Conservation (phyloP, 2,113 vertebrate species). For the Colistium nudipinnis region DNA sequence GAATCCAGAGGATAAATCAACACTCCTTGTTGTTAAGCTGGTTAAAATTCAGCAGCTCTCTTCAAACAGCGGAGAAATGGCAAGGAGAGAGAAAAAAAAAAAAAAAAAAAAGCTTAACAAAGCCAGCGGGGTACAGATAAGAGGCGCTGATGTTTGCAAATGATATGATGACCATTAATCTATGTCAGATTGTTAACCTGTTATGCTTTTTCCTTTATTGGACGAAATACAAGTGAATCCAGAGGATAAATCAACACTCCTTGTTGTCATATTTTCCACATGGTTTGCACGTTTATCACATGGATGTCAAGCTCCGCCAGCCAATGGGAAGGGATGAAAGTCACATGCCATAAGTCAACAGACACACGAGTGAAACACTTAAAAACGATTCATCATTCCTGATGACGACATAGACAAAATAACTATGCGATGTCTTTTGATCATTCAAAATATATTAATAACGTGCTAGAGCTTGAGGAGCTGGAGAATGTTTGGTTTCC, state of each 20-base stretch:
- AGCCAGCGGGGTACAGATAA: background rate
- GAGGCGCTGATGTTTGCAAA: background rate
- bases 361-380: background rate
- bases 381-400: background rate
- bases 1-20: background rate
- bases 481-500: conserved; percentile 11
- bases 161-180: too few relatives aligned
- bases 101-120: conserved; percentile 11
- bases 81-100: too few relatives aligned
- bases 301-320: too few relatives aligned
- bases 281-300: too few relatives aligned
- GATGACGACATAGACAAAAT: too few relatives aligned
- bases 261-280: too few relatives aligned
- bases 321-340: too few relatives aligned
- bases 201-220: background rate
- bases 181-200: too few relatives aligned
- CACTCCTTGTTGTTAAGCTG: background rate
- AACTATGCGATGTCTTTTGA: background rate
- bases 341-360: background rate
- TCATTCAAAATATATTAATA: too few relatives aligned
- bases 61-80: conserved; percentile 1
- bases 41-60: background rate
- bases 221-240: background rate
- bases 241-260: background rate
- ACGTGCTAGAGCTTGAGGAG: too few relatives aligned